Base-by-base conservation (phyloP, 2,888 invertebrate genomes). In the Lochmaea capreae region DNA sequence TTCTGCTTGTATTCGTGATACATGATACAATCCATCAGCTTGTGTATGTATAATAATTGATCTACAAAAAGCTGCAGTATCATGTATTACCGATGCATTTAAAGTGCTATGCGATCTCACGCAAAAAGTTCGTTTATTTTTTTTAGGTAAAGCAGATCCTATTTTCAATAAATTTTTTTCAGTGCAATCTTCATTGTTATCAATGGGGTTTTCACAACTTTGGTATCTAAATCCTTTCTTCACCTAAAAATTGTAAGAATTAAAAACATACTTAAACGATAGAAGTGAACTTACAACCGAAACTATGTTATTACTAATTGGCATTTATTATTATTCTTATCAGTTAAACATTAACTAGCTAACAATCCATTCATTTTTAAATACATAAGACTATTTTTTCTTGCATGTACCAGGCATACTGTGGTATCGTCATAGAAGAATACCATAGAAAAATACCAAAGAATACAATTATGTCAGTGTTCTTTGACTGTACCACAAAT, bases 1-100 rank as follows among this genome's bases (percentile, higher is more conserved):
- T 84, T 96, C 96, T 84, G 93, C 92, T 80, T 90, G 89, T 79
- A 92, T 90, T 81, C 95, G 90, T 77, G 90, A 90, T 78, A 95
- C 91, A 84, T 93, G 93, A 76, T 93, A 88, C 82, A 90, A 89
- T 78, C 91, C 92, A 86, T 92, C 91, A 54, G 91, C 89, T 79
- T 90, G 89, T 70, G 91, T 90, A 85, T 92, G 91, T 83, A 91
- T 85, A 79, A 86, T 86, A 43, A 74, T 67, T 62, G 77, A 58
- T 18, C 76, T 76, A 39, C 69, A 72, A 52, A 74, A 72, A 5
- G 63, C 58, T 12, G 76, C 54, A 49, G 75, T 58, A 33, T 76
- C 72, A 52, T 81, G 76, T 16, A 67, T 65, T 70, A 77, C 82
- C 39, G 82, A 76, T n/a, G 81, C 78, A 78, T 84, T 86, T 77